A percentile compares a stretch with the other conserved stretches of the same genome.
These are phyloP conservation scores for Rhinatrema bivittatum DNA, from an alignment of 2,797 vertebrate genomes.

Conservation along the genomic window DNA sequence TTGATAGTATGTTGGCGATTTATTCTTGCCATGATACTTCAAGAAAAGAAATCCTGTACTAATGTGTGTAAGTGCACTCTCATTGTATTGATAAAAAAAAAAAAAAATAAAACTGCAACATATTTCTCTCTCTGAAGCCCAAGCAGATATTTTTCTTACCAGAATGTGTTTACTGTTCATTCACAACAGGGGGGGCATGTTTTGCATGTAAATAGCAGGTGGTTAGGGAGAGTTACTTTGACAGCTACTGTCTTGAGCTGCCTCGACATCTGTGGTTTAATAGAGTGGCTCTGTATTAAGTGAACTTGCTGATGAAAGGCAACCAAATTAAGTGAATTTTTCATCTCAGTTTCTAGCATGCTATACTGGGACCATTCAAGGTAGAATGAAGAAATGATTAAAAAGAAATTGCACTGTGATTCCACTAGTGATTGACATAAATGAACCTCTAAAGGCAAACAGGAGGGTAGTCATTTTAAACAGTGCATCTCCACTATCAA, in stretches of 20 bases:
- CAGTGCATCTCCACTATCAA: slow-evolving; percentile 14
- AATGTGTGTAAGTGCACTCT: too few species aligned
- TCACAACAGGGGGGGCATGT: slow-evolving; percentile 37
- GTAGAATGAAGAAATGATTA: slow-evolving; percentile 43
- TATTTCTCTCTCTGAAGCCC: too few species aligned
- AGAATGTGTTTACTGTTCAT: slow-evolving; percentile 45
- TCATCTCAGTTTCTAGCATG: slow-evolving; percentile 19
- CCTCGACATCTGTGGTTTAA: slow-evolving; percentile 35
- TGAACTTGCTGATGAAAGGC: slow-evolving; percentile 44
- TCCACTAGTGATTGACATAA: slow-evolving; percentile 36
- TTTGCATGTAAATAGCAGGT: slow-evolving; percentile 48
- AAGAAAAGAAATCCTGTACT: too few species aligned
- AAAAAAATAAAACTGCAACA: too few species aligned
- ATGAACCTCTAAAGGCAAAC: slow-evolving; percentile 47
- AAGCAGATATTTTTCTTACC: slow-evolving; percentile 29
- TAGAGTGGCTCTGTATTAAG: slow-evolving; percentile 27
- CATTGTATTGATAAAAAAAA: too few species aligned
- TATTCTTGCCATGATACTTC: too few species aligned
- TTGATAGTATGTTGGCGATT: too few species aligned
- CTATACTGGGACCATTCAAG: slow-evolving; percentile 12
- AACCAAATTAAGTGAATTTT: slow-evolving; percentile 40
- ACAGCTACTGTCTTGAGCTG: slow-evolving; percentile 41
- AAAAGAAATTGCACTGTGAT: slow-evolving; percentile 37
- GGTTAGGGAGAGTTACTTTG: slow-evolving; percentile 36
- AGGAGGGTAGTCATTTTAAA: slow-evolving; percentile 38